Conservation (phyloP, 2,888 invertebrate species). For the Morpho deidamia region DNA sequence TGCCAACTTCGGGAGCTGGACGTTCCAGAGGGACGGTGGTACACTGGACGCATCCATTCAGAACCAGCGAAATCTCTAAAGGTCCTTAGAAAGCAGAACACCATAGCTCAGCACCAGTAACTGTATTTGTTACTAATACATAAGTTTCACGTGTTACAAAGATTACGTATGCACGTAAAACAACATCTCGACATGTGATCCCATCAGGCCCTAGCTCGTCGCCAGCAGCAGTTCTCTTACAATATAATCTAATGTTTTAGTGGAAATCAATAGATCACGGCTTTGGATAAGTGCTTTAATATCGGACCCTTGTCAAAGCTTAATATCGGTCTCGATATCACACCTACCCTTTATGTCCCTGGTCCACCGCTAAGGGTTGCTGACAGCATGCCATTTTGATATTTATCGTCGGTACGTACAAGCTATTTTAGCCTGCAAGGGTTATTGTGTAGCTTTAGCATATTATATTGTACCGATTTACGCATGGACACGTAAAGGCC, state of each 20-base stretch:
- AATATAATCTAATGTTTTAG: conserved; percentile 27
- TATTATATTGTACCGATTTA: conserved; percentile 4
- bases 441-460: conserved; percentile 12
- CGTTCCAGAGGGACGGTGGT: no score
- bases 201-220: not conserved
- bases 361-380: conserved; percentile 9
- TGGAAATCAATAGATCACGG: conserved; percentile 28
- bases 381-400: conserved; percentile 8
- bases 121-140: no score
- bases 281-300: conserved; percentile 31
- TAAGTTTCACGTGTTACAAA: not conserved
- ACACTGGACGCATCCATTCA: no score
- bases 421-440: conserved; percentile 10
- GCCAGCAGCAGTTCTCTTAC: not conserved
- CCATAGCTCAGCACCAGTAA: no score
- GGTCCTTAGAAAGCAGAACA: no score
- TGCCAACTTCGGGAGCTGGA: no score
- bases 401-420: conserved; percentile 6
- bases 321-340: conserved; percentile 24
- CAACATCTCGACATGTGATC: not conserved
- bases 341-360: conserved; percentile 25
- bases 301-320: conserved; percentile 49
- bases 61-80: no score
- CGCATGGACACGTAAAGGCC: not conserved
- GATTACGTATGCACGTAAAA: not conserved